Conservation (phyloP, 2,797 vertebrate genomes). For the Hydrocynus forskahlii region DNA sequence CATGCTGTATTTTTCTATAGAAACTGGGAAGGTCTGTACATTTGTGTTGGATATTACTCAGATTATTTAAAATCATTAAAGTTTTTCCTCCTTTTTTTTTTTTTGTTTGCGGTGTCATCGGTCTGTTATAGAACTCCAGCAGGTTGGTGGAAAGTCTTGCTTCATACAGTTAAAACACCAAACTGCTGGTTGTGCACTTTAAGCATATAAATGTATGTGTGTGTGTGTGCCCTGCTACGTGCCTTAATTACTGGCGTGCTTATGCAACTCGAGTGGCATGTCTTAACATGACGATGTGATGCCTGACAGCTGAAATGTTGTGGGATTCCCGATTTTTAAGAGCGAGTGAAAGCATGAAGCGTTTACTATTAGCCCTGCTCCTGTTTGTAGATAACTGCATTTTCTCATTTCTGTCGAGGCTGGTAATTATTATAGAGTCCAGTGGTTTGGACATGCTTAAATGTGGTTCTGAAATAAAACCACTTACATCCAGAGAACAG, state of each 20-base stretch:
- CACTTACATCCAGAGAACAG: conserved; percentile 3
- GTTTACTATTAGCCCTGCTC: conserved; percentile 11
- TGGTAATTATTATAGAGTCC: not conserved
- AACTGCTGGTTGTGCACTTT: conserved; percentile 33
- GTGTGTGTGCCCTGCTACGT: conserved; percentile 39
- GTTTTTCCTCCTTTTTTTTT: conserved; percentile 64
- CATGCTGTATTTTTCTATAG: conserved; percentile 84
- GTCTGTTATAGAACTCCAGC: conserved; percentile 40
- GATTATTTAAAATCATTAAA: conserved; percentile 93
- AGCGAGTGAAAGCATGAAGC: conserved; percentile 10
- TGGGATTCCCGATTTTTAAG: conserved; percentile 7
- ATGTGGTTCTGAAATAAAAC: conserved; percentile 9
- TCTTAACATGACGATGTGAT: conserved; percentile 30
- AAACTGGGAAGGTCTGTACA: conserved; percentile 83
- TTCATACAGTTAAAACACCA: not conserved
- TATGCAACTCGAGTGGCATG: conserved; percentile 39
- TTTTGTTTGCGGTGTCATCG: conserved; percentile 65
- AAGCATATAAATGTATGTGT: conserved; percentile 14
- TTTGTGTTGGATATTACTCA: conserved; percentile 88
- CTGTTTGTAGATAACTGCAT: conserved; percentile 20
- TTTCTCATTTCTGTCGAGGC: conserved; percentile 4
- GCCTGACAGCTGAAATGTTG: conserved; percentile 1
- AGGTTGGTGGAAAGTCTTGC: not conserved
- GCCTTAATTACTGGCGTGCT: conserved; percentile 60
- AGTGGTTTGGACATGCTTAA: not conserved